phyloP scores from a whole-genome alignment of 2,797 vertebrate species.

The Somateria mollissima region DNA sequence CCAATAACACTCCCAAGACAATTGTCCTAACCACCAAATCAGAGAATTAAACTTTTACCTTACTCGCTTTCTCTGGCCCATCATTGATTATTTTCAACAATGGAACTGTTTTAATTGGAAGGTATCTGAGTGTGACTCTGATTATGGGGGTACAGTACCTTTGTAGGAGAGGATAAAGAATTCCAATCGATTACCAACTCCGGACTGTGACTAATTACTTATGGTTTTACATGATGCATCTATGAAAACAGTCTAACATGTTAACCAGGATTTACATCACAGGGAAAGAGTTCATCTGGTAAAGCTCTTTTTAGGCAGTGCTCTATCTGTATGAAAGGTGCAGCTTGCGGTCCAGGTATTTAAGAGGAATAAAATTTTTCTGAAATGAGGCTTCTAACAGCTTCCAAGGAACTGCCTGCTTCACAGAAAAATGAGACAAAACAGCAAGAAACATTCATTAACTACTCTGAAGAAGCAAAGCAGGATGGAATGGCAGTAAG shows the following conservation, averaged over 20 bases:
- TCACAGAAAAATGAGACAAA: background rate
- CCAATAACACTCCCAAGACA: background rate
- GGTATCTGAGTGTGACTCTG: background rate
- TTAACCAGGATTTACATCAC: background rate
- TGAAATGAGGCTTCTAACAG: background rate
- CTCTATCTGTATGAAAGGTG: background rate
- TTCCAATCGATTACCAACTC: background rate
- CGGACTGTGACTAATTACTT: background rate
- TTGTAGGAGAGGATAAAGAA: background rate
- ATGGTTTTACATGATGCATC: background rate
- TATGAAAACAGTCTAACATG: background rate
- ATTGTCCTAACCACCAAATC: background rate
- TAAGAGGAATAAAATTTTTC: background rate
- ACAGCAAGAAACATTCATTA: background rate
- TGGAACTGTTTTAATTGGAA: background rate
- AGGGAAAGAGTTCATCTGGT: background rate
- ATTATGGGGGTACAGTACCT: background rate
- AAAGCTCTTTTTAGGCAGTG: background rate
- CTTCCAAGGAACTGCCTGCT: background rate
- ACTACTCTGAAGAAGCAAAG: background rate
- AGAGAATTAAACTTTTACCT: background rate
- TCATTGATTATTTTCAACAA: background rate
- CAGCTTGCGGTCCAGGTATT: background rate
- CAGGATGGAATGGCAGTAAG: rapidly evolving
- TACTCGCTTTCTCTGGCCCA: background rate